A percentile compares a stretch with the other conserved stretches of the same genome.
These are phyloP conservation scores for Hanleya hanleyi DNA, from an alignment of 2,888 invertebrate genomes.

Conservation along the genomic window DNA sequence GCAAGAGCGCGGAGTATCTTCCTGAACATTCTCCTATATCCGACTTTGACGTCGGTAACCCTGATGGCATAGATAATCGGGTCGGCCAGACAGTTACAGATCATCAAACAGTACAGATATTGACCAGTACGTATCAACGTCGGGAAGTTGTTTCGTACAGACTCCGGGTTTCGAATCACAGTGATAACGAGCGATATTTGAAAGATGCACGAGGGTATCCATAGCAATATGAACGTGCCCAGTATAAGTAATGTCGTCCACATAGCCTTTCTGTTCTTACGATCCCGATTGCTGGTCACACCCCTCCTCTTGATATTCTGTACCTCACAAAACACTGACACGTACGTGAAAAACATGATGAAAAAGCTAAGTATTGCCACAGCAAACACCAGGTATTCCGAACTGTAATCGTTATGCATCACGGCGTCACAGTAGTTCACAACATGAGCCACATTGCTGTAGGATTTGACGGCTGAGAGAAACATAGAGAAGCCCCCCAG, in stretches of 20 bases:
- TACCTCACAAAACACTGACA: conserved; percentile 53
- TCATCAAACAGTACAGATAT: conserved; percentile 49
- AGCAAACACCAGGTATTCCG: conserved; percentile 56
- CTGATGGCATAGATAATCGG: conserved; percentile 61
- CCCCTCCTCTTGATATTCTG: conserved; percentile 34
- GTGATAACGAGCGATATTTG: conserved; percentile 48
- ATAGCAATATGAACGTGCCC: conserved; percentile 55
- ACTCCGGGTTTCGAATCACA: conserved; percentile 35
- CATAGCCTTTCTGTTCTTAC: conserved; percentile 50
- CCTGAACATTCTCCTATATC: conserved; percentile 37
- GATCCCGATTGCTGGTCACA: not conserved
- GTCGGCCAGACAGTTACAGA: conserved; percentile 52
- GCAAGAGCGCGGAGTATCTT: not conserved
- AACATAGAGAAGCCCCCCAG: conserved; percentile 49
- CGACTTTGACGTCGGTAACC: conserved; percentile 49
- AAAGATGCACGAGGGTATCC: conserved; percentile 59
- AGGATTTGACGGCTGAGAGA: conserved; percentile 24
- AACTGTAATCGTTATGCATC: conserved; percentile 51
- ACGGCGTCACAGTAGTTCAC: conserved; percentile 61
- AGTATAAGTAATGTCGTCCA: conserved; percentile 62
- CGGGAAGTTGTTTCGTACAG: conserved; percentile 36
- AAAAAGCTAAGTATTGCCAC: conserved; percentile 51
- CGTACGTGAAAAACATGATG: conserved; percentile 53
- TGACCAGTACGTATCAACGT: conserved; percentile 44
- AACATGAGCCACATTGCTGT: conserved; percentile 16